phyloP scores from a whole-genome alignment of 1,140 invertebrate genomes.

The Nasonia longicornis region DNA sequence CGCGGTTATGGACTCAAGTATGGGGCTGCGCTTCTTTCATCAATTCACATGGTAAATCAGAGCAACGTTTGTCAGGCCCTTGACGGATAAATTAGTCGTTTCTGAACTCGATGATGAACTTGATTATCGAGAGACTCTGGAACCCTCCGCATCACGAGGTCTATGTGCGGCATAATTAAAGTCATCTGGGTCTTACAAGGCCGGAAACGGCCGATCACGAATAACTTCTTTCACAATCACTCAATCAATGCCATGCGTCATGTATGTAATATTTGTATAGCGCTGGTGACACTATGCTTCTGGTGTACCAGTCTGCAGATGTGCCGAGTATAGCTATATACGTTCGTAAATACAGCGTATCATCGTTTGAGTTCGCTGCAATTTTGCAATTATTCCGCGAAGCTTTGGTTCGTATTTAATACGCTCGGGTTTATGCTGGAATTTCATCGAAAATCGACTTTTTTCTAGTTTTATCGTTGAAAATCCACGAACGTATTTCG shows the following conservation, averaged over 20 bases:
- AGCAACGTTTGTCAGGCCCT: conserved; percentile 21
- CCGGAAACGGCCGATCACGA: conserved; percentile 41
- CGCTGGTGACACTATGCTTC: background rate
- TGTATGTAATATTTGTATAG: background rate
- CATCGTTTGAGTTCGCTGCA: too few species aligned
- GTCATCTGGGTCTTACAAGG: conserved; percentile 12
- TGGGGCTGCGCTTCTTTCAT: too few species aligned
- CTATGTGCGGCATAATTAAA: conserved; percentile 20
- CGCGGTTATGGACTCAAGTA: too few species aligned
- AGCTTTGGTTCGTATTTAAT: too few species aligned
- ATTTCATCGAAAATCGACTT: too few species aligned
- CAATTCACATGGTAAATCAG: background rate
- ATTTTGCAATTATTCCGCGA: too few species aligned
- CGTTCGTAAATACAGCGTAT: too few species aligned
- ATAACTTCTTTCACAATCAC: conserved; percentile 29
- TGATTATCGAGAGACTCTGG: conserved; percentile 23
- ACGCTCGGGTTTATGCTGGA: too few species aligned
- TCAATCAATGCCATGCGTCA: conserved; percentile 2
- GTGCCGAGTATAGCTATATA: too few species aligned
- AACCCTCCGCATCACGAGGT: conserved; percentile 1
- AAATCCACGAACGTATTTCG: too few species aligned
- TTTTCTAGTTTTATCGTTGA: too few species aligned
- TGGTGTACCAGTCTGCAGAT: background rate
- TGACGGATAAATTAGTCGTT: conserved; percentile 10
- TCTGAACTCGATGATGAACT: conserved; percentile 33